Percentiles rank a stretch among this genome's conserved stretches.
phyloP scores from a whole-genome alignment of 92 coral and sea anemone species.

The Parazoanthus darwini region DNA sequence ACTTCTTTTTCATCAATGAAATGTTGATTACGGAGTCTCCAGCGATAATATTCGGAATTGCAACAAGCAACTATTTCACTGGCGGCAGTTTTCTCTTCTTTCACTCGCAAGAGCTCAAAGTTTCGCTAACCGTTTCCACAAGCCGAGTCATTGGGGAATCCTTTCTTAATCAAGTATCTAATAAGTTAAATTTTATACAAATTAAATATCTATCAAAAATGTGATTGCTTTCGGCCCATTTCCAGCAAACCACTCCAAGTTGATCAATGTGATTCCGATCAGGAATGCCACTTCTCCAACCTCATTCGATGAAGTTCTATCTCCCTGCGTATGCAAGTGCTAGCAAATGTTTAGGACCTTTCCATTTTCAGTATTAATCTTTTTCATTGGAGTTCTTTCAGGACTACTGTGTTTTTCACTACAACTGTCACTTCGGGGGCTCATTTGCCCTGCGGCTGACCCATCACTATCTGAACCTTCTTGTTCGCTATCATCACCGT shows the following conservation, averaged over 20 bases:
- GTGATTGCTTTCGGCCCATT: not conserved
- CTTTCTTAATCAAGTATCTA: not conserved
- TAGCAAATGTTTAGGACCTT: slow-evolving; percentile 45
- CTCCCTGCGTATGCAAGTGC: not conserved
- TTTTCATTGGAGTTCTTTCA: slow-evolving; percentile 42
- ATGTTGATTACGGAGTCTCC: no score
- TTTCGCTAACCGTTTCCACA: not conserved
- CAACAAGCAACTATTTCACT: no score
- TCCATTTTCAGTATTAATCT: slow-evolving; percentile 43
- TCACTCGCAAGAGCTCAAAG: no score
- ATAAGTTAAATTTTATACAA: no score
- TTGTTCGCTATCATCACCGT: slow-evolving; percentile 25
- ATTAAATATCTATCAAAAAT: not conserved
- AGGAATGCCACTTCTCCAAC: not conserved
- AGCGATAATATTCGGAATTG: no score
- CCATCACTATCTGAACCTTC: slow-evolving; percentile 60
- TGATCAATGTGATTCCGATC: not conserved
- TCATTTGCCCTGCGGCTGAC: slow-evolving; percentile 62
- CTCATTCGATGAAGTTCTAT: not conserved
- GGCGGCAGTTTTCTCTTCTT: no score
- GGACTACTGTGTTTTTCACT: slow-evolving; percentile 31
- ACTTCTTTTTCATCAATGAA: no score
- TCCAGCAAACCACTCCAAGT: not conserved
- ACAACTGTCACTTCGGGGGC: not conserved
- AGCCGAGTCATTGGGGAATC: not conserved